Evolutionary conservation across 2,113 vertebrate genomes (phyloP).

Genomic region (Setophaga kirtlandii): DNA sequence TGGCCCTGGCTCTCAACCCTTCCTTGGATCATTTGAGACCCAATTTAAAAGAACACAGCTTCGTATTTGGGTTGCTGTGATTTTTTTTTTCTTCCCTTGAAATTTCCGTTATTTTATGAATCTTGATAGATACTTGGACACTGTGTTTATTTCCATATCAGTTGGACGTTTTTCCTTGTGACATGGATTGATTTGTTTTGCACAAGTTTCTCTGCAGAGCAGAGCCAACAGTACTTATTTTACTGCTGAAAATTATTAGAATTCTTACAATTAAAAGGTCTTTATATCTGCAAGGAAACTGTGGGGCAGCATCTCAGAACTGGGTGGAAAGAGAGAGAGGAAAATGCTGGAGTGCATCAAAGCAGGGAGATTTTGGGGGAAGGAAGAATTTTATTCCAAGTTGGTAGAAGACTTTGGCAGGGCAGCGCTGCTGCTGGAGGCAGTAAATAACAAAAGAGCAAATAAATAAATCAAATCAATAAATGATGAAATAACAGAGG

Average conservation of each 20-base stretch:
- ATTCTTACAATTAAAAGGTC: background rate
- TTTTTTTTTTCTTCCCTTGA: background rate
- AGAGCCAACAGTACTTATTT: background rate
- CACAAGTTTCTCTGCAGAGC: background rate
- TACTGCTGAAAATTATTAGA: background rate
- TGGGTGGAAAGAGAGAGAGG: background rate
- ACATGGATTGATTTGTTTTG: slow-evolving; percentile 36
- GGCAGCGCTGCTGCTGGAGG: background rate
- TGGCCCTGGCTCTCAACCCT: slow-evolving; percentile 21
- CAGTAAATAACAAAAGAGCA: background rate
- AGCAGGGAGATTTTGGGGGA: background rate
- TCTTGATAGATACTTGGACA: slow-evolving; percentile 24
- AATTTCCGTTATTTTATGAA: background rate
- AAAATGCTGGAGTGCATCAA: background rate
- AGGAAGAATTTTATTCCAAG: background rate
- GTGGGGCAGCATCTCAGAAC: background rate
- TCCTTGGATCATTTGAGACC: slow-evolving; percentile 11
- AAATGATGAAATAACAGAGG: background rate
- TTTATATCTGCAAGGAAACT: background rate
- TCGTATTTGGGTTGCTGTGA: background rate
- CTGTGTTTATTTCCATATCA: background rate
- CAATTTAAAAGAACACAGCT: background rate
- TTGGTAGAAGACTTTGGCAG: background rate
- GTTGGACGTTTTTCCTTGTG: background rate
- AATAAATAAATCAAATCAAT: background rate